A percentile compares a stretch with the other conserved stretches of the same genome.
Evolutionary conservation across 92 coral and sea anemone species (phyloP).

Genomic region (Zoanthus sociatus): DNA sequence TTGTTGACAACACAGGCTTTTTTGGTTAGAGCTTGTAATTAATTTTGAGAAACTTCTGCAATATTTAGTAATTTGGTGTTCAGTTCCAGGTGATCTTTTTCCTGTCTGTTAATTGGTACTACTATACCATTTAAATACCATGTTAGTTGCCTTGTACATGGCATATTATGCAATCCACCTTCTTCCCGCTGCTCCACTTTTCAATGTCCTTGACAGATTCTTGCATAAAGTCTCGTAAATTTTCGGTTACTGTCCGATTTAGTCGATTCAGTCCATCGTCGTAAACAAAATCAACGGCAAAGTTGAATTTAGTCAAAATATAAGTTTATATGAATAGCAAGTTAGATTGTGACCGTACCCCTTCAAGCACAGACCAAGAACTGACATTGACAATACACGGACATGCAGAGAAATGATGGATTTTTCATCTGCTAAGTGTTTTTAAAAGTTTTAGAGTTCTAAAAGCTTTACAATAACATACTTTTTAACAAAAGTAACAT

Average conservation of each 20-base stretch:
- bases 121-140: conserved; percentile 49
- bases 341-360: too few relatives aligned
- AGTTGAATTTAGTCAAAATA: too few relatives aligned
- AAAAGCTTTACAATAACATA: too few relatives aligned
- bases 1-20: conserved; percentile 23
- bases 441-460: too few relatives aligned
- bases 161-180: conserved; percentile 41
- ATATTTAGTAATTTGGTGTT: conserved; percentile 25
- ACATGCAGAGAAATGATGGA: too few relatives aligned
- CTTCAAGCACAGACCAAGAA: too few relatives aligned
- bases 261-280: background rate
- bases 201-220: conserved; percentile 35
- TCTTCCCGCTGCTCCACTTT: conserved; percentile 43
- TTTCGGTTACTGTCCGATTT: conserved; percentile 36
- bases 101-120: conserved; percentile 33
- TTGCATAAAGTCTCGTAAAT: conserved; percentile 7
- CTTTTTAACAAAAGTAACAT: too few relatives aligned
- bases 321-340: too few relatives aligned
- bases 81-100: conserved; percentile 41
- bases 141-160: conserved; percentile 44
- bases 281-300: too few relatives aligned
- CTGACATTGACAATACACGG: too few relatives aligned
- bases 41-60: conserved; percentile 7
- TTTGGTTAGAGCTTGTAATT: conserved; percentile 17
- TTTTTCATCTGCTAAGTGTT: too few relatives aligned